Conservation (phyloP, 2,113 vertebrate species). For the Cryptomyrus ogoouensis region DNA sequence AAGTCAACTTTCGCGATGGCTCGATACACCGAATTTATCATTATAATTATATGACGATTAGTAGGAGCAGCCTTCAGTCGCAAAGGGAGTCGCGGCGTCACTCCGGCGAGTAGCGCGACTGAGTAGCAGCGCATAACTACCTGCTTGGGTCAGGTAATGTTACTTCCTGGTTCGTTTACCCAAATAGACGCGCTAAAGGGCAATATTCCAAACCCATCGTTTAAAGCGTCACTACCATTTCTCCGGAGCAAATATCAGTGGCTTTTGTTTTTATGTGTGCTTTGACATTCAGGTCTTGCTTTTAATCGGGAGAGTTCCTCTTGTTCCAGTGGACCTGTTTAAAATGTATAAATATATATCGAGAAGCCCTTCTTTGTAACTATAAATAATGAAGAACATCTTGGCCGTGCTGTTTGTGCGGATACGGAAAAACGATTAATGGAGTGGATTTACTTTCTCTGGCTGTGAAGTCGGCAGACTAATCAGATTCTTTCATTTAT, state of each 20-base stretch:
- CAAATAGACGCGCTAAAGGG: neutral
- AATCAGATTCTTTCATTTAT: neutral
- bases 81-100: neutral
- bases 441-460: neutral
- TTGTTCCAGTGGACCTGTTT: neutral
- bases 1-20: neutral
- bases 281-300: neutral
- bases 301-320: neutral
- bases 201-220: neutral
- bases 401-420: neutral
- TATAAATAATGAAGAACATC: neutral
- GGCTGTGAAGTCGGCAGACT: neutral
- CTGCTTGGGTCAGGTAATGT: neutral
- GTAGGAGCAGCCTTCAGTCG: neutral
- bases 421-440: neutral
- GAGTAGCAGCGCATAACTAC: neutral
- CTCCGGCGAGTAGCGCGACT: neutral
- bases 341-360: neutral
- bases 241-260: neutral
- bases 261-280: neutral
- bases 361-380: neutral
- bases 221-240: neutral
- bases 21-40: neutral
- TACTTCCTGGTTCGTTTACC: slow-evolving; percentile 19
- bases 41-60: neutral